These are phyloP conservation scores for Drosophila demipolita DNA, from an alignment of 2,888 invertebrate genomes.

Conservation along the genomic window DNA sequence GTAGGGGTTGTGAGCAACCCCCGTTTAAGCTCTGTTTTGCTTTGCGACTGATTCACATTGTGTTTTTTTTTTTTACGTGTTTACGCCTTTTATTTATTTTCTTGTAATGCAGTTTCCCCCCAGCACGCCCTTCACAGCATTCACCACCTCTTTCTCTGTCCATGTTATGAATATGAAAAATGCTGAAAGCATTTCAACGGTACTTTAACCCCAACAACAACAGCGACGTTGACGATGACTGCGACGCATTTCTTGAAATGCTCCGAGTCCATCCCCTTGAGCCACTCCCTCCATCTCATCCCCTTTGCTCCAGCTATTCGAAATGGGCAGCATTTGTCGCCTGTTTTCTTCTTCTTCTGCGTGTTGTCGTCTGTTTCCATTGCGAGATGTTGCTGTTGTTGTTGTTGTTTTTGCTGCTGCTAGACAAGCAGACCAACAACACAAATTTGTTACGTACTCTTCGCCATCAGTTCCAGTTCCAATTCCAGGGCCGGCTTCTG, in stretches of 20 bases:
- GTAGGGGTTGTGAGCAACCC: not conserved
- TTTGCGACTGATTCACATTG: constrained; percentile 14
- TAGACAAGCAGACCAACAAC: constrained; percentile 42
- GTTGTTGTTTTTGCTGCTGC: constrained; percentile 20
- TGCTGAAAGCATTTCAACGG: constrained; percentile 75
- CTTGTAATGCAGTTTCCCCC: constrained; percentile 38
- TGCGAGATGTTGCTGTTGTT: constrained; percentile 8
- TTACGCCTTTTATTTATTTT: constrained; percentile 62
- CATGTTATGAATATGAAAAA: constrained; percentile 64
- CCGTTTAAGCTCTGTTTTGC: constrained; percentile 25
- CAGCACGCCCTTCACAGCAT: constrained; percentile 9
- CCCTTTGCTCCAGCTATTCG: constrained; percentile 4
- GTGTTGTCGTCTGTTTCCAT: constrained; percentile 14
- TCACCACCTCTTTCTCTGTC: not conserved
- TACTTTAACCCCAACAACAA: constrained; percentile 66
- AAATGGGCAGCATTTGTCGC: constrained; percentile 61
- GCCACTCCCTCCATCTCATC: not conserved
- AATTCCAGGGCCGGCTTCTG: constrained; percentile 21
- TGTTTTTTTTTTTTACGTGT: constrained; percentile 31
- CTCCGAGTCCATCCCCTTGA: constrained; percentile 27
- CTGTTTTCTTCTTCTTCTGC: constrained; percentile 19
- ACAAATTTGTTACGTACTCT: constrained; percentile 63
- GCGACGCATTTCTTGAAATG: constrained; percentile 55
- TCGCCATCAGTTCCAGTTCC: constrained; percentile 36
- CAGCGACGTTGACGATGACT: not conserved